A percentile compares a stretch with the other conserved stretches of the same genome.
phyloP scores from a whole-genome alignment of 2,113 vertebrate genomes.

The Parotia lawesii region DNA sequence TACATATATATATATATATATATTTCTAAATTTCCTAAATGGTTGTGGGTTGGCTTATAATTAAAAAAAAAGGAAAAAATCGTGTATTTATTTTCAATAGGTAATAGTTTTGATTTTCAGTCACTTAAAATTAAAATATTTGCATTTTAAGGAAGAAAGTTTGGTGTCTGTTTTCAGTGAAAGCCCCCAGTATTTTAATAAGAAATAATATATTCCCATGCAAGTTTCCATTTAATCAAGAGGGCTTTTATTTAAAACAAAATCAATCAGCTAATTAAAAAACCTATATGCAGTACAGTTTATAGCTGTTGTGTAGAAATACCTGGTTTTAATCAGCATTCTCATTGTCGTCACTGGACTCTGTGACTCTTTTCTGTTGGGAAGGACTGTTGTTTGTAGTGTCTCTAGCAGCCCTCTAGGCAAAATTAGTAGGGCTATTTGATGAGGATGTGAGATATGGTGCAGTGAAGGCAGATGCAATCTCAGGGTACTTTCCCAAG shows the following conservation, averaged over 20 bases:
- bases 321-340: neutral
- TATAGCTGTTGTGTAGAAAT: neutral
- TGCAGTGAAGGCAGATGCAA: neutral
- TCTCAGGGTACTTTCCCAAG: neutral
- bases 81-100: neutral
- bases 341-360: neutral
- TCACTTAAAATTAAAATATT: neutral
- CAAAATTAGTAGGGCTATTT: neutral
- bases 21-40: neutral
- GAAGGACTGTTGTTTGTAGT: neutral
- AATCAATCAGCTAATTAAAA: neutral
- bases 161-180: neutral
- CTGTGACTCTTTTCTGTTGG: neutral
- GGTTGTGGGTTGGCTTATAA: neutral
- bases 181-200: neutral
- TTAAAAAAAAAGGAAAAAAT: neutral
- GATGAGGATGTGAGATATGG: fast-evolving
- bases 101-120: neutral
- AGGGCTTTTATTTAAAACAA: neutral
- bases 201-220: neutral
- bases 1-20: fast-evolving
- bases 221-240: neutral
- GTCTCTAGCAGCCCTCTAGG: neutral
- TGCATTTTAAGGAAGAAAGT: neutral
- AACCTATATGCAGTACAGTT: neutral